Evolutionary conservation across 2,797 vertebrate genomes (phyloP).

Genomic region (Sarcoramphus papa): DNA sequence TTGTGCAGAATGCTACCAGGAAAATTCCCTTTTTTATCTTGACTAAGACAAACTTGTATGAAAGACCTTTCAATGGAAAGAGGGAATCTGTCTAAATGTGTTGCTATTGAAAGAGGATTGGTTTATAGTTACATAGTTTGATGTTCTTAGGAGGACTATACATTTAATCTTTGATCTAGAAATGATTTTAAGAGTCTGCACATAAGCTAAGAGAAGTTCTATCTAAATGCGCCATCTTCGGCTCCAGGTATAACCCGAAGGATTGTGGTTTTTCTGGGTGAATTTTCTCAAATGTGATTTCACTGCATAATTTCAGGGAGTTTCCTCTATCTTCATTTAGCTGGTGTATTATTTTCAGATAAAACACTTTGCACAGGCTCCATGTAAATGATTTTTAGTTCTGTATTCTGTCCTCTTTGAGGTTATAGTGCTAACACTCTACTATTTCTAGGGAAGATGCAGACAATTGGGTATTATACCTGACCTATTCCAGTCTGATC

Average conservation of each 20-base stretch:
- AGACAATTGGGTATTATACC: neutral
- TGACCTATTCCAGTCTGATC: neutral
- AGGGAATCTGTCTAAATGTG: slow-evolving; percentile 8
- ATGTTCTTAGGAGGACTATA: neutral
- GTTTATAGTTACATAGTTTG: neutral
- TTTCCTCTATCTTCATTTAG: neutral
- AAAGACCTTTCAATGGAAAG: neutral
- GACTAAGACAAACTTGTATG: slow-evolving; percentile 1
- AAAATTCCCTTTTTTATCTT: slow-evolving; percentile 37
- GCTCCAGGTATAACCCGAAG: neutral
- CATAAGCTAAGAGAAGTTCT: neutral
- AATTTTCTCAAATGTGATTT: neutral
- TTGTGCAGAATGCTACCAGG: neutral
- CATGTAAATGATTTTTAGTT: neutral
- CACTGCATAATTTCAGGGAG: neutral
- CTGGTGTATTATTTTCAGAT: neutral
- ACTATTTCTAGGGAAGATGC: neutral
- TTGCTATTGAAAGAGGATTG: neutral
- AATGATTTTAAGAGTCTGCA: neutral
- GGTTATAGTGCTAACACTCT: neutral
- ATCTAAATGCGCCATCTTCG: neutral
- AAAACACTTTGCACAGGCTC: neutral
- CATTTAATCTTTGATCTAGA: slow-evolving; percentile 20
- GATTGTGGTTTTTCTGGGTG: neutral
- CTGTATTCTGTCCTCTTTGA: neutral